Evolutionary conservation across 2,113 vertebrate genomes (phyloP).

Genomic region (Neodon shergylaensis): DNA sequence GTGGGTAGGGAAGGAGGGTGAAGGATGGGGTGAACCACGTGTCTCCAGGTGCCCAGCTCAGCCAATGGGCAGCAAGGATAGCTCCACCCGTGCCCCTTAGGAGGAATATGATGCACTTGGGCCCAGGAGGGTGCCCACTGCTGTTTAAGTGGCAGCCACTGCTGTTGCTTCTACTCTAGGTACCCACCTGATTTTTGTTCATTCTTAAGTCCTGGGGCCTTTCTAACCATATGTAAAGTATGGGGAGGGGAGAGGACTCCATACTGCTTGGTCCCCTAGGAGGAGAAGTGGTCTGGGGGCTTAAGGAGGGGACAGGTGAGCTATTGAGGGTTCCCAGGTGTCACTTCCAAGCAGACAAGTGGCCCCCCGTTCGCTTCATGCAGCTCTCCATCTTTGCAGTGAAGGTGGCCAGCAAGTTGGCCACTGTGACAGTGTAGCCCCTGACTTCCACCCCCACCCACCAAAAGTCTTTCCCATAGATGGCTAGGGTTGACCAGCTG

Average conservation of each 20-base stretch:
- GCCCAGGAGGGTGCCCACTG: conserved; percentile 56
- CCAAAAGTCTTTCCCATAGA: neutral
- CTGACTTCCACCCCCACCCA: neutral
- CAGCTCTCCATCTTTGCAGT: neutral
- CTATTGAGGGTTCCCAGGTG: neutral
- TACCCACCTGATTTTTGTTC: conserved; percentile 37
- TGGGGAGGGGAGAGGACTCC: neutral
- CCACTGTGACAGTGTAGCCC: neutral
- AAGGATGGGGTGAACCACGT: conserved; percentile 56
- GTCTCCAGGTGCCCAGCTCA: conserved; percentile 61
- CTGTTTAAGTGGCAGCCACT: neutral
- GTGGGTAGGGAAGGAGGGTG: conserved; percentile 59
- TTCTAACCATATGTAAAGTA: neutral
- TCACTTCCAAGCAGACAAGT: neutral
- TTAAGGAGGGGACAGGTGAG: neutral
- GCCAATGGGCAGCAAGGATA: conserved; percentile 55
- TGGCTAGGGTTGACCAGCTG: neutral
- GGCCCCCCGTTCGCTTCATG: neutral
- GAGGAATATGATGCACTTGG: conserved; percentile 52
- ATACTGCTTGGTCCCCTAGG: neutral
- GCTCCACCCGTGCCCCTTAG: conserved; percentile 55
- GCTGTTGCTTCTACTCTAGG: neutral
- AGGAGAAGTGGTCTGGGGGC: neutral
- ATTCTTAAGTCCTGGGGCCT: conserved; percentile 17
- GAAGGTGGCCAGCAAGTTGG: conserved; percentile 28